Conservation (phyloP, 2,113 vertebrate genomes). For the Tapirus terrestris region DNA sequence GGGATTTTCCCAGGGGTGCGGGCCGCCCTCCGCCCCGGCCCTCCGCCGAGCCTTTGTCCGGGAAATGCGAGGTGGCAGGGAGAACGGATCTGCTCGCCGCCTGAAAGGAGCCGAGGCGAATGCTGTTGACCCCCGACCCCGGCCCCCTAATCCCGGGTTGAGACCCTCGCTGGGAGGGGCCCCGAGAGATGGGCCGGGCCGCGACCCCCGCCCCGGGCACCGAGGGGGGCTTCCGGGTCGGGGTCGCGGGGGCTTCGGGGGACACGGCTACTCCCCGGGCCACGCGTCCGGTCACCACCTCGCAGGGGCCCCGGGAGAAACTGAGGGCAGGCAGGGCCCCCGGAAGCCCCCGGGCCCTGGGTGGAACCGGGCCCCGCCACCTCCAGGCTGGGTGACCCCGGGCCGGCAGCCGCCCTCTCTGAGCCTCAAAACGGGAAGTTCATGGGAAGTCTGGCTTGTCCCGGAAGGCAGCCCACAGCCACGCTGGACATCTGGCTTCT, state of each 20-base stretch:
- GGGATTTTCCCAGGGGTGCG: constrained; percentile 38
- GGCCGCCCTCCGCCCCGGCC: fast-evolving
- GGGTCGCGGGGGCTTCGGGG: neutral
- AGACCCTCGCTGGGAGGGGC: neutral
- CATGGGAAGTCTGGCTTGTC: fast-evolving
- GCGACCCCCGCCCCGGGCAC: neutral
- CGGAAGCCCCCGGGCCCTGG: neutral
- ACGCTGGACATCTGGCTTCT: neutral
- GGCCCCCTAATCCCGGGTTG: constrained; percentile 59
- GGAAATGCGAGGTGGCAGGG: constrained; percentile 73
- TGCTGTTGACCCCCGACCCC: constrained; percentile 63
- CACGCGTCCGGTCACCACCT: constrained; percentile 31
- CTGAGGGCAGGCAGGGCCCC: neutral
- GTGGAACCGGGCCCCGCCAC: neutral
- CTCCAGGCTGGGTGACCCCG: neutral
- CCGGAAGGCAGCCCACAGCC: neutral
- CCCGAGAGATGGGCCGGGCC: neutral
- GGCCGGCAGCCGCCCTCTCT: neutral
- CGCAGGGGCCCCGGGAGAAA: neutral
- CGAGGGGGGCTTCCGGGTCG: constrained; percentile 69
- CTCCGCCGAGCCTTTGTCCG: neutral
- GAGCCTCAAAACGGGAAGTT: neutral
- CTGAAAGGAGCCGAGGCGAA: constrained; percentile 63
- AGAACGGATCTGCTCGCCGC: constrained; percentile 18
- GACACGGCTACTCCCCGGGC: neutral